Conservation (phyloP, 2,888 invertebrate genomes). For the Netelia fuscicornis region DNA sequence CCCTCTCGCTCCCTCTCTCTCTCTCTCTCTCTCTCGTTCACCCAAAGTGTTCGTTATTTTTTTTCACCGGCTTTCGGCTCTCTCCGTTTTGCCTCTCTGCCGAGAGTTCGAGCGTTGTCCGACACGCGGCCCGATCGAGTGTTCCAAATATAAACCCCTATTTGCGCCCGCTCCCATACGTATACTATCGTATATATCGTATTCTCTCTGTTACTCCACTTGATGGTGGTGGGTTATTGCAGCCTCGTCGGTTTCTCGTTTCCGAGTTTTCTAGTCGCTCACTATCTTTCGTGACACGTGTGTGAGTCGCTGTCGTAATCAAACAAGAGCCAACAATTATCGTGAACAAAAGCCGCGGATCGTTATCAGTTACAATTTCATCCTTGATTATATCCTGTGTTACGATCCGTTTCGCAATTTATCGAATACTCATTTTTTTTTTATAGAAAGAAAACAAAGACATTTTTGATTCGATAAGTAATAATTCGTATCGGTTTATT, state of each 20-base stretch:
- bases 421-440: neutral
- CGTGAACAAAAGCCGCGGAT: neutral
- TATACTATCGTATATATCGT: constrained; percentile 6
- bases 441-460: neutral
- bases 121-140: constrained; percentile 59
- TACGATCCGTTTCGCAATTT: neutral
- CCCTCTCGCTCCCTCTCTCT: constrained; percentile 21
- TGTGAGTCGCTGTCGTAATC: constrained; percentile 37
- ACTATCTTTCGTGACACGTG: constrained; percentile 75
- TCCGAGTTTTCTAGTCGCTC: constrained; percentile 61
- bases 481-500: constrained; percentile 2
- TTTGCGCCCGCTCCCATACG: constrained; percentile 64
- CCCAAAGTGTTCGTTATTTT: constrained; percentile 61
- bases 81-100: constrained; percentile 41
- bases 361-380: neutral
- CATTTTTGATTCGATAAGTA: neutral
- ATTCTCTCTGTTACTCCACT: constrained; percentile 43
- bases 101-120: constrained; percentile 44
- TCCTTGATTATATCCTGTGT: neutral
- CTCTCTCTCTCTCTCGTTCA: constrained; percentile 71
- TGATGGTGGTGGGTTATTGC: constrained; percentile 41
- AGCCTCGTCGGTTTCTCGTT: constrained; percentile 46
- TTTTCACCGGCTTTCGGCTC: constrained; percentile 56
- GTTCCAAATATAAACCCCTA: constrained; percentile 81
- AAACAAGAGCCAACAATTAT: constrained; percentile 16